A percentile compares a stretch with the other conserved stretches of the same genome.
phyloP scores from a whole-genome alignment of 2,113 vertebrate species.

The Podarcis raffonei region DNA sequence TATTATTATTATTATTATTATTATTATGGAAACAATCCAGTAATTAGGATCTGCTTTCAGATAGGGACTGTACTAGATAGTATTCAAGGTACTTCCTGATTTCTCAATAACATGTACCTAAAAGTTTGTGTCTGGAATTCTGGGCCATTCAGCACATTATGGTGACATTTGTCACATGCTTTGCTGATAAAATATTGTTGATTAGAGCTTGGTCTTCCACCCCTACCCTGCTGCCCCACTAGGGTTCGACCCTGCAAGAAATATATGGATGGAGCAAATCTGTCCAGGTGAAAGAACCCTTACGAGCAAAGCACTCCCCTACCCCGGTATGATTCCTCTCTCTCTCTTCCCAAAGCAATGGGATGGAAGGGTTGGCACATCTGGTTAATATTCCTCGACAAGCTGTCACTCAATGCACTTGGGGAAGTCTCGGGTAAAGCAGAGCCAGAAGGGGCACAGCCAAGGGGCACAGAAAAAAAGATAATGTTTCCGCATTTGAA shows the following conservation, averaged over 20 bases:
- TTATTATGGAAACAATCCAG: not conserved
- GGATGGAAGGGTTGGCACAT: not conserved
- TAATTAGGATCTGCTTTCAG: not conserved
- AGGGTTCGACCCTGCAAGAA: not conserved
- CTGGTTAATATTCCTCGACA: constrained; percentile 29
- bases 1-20: too few relatives aligned
- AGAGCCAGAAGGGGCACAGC: constrained; percentile 16
- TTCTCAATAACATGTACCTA: not conserved
- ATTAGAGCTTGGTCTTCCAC: not conserved
- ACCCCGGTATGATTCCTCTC: not conserved
- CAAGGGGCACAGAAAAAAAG: constrained; percentile 7
- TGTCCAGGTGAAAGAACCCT: not conserved
- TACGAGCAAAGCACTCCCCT: not conserved
- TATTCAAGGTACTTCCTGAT: not conserved
- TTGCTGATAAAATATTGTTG: not conserved
- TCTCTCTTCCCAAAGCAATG: not conserved
- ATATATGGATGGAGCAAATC: not conserved
- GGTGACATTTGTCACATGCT: not conserved
- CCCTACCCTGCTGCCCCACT: too few relatives aligned
- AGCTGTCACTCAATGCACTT: constrained; percentile 12
- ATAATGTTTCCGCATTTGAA: constrained; percentile 7
- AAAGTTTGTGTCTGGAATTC: not conserved
- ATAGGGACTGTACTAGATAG: not conserved
- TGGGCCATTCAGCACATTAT: not conserved
- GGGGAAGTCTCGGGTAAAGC: constrained; percentile 1